A percentile compares a stretch with the other conserved stretches of the same genome.
Conservation (phyloP, 2,113 vertebrate genomes). For the Vicugna pacos region DNA sequence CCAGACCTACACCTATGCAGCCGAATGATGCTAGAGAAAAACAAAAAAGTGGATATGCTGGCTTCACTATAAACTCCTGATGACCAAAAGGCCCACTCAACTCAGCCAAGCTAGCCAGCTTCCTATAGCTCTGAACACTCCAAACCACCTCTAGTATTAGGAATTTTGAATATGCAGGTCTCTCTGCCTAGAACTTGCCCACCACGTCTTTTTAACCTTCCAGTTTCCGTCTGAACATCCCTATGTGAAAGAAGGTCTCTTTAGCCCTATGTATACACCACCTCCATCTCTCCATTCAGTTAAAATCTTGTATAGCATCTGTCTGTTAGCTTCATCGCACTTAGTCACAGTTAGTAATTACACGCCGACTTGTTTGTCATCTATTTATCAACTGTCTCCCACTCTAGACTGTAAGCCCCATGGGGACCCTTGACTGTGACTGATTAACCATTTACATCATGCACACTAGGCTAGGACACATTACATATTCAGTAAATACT, state of each 20-base stretch:
- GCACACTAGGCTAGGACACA: not conserved
- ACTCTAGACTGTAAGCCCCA: not conserved
- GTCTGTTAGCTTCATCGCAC: not conserved
- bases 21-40: not conserved
- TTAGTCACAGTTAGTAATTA: not conserved
- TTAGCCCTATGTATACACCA: not conserved
- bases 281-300: not conserved
- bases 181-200: not conserved
- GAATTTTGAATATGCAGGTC: not conserved
- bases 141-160: not conserved
- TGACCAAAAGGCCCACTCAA: not conserved
- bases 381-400: not conserved
- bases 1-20: not conserved
- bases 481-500: not conserved
- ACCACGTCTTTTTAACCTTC: not conserved
- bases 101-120: not conserved
- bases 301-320: not conserved
- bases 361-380: not conserved
- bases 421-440: not conserved
- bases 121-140: not conserved
- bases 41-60: not conserved
- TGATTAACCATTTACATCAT: not conserved
- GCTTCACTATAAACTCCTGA: not conserved
- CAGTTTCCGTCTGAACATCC: not conserved
- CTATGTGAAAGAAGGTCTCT: not conserved